Conservation (phyloP, 30 jellyfish, hydroid and myxozoan species). For the Aurelia coerulea region DNA sequence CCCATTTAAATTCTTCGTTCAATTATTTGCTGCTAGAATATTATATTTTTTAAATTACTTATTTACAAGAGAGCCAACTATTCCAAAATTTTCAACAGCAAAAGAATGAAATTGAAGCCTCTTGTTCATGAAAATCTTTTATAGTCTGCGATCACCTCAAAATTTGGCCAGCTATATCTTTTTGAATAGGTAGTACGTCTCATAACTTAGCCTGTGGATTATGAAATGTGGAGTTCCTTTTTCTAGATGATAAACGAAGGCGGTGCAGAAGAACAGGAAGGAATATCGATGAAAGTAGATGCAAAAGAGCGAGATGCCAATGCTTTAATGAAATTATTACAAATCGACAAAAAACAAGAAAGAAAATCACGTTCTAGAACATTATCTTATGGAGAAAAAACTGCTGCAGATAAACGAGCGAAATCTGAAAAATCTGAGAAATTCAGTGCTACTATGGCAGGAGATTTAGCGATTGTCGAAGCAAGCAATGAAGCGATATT, state of each 20-base stretch:
- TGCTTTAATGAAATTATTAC: conserved; percentile 19
- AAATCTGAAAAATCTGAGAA: conserved; percentile 14
- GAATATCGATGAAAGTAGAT: conserved; percentile 16
- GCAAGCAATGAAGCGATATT: neutral
- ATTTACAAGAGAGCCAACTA: no score
- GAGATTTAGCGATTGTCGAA: conserved; percentile 32
- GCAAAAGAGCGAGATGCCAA: conserved; percentile 4
- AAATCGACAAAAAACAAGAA: conserved; percentile 1
- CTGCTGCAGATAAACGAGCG: neutral
- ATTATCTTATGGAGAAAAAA: conserved; percentile 51
- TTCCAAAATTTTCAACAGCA: no score
- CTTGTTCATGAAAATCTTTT: no score
- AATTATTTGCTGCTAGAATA: no score
- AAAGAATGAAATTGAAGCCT: no score
- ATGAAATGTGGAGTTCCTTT: no score
- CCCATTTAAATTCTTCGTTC: no score
- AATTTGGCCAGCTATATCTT: no score
- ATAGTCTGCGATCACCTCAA: no score
- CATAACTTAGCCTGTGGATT: no score
- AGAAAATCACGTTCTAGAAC: conserved; percentile 53
- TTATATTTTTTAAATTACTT: no score
- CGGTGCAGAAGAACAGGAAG: neutral
- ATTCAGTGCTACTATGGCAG: conserved; percentile 16
- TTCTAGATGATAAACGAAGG: conserved; percentile 31
- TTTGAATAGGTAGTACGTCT: no score